Evolutionary conservation across 2,888 invertebrate genomes (phyloP).

Genomic region (Helleia helle): DNA sequence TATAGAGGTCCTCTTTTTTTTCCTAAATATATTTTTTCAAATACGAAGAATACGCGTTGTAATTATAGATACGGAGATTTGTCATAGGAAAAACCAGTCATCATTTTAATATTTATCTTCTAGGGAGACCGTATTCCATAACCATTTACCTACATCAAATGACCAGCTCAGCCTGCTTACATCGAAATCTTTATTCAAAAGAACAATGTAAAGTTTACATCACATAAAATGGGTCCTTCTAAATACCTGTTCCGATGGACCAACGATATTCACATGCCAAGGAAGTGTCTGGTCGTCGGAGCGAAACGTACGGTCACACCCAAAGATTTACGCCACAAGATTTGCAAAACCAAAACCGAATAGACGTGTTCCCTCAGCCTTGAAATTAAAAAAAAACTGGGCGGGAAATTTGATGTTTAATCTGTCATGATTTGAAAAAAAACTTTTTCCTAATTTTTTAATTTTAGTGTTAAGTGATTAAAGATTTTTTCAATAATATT

Average conservation of each 20-base stretch:
- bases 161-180: too few species aligned
- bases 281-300: conserved; percentile 48
- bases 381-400: conserved; percentile 24
- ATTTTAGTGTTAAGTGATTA: conserved; percentile 1
- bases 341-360: conserved; percentile 50
- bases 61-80: too few species aligned
- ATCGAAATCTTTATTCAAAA: too few species aligned
- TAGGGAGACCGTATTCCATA: too few species aligned
- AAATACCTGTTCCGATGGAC: conserved; percentile 33
- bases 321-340: conserved; percentile 56
- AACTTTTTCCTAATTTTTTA: conserved; percentile 10
- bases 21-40: too few species aligned
- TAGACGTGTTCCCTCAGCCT: conserved; percentile 43
- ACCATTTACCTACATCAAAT: too few species aligned
- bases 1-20: too few species aligned
- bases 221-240: conserved; percentile 9
- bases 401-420: conserved; percentile 26
- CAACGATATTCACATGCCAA: conserved; percentile 53
- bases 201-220: background rate
- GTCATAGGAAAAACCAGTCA: too few species aligned
- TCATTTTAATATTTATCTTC: too few species aligned
- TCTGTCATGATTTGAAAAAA: conserved; percentile 14
- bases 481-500: conserved; percentile 10
- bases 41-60: too few species aligned
- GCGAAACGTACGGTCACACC: conserved; percentile 49